Percentiles rank a stretch among this genome's conserved stretches.
These are phyloP conservation scores for Porites evermanni DNA, from an alignment of 92 coral and sea anemone species.

Conservation along the genomic window DNA sequence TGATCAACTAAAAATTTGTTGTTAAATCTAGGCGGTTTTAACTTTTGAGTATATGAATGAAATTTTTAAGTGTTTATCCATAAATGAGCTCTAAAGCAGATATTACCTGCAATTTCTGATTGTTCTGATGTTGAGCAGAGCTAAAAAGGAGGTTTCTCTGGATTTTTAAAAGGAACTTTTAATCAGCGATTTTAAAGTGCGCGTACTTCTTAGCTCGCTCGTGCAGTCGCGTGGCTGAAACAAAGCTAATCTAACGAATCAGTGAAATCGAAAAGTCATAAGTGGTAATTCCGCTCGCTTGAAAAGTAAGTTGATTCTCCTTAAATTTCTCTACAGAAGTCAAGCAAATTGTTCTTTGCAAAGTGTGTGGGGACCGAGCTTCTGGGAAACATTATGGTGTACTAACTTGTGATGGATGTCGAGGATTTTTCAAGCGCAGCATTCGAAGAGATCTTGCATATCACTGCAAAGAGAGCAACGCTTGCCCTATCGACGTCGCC, in stretches of 20 bases:
- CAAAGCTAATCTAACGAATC: conserved; percentile 31
- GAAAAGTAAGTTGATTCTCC: not conserved
- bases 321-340: conserved; percentile 50
- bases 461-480: conserved; percentile 91
- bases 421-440: conserved; percentile 97
- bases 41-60: not conserved
- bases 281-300: not conserved
- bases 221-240: conserved; percentile 39
- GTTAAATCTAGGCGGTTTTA: not conserved
- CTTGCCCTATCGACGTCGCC: conserved; percentile 96
- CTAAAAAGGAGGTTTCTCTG: not conserved
- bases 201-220: not conserved
- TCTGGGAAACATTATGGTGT: conserved; percentile 98
- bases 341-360: conserved; percentile 80
- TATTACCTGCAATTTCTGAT: not conserved
- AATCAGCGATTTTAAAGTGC: not conserved
- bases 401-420: conserved; percentile 95
- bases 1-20: conserved; percentile 20
- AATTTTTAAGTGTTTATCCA: not conserved
- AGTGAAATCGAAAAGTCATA: conserved; percentile 47
- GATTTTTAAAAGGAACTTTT: not conserved
- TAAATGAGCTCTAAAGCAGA: not conserved
- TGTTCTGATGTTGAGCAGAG: not conserved
- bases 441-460: conserved; percentile 85
- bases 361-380: conserved; percentile 95